These are phyloP conservation scores for Papilio machaon DNA, from an alignment of 1,140 invertebrate species.

Conservation along the genomic window DNA sequence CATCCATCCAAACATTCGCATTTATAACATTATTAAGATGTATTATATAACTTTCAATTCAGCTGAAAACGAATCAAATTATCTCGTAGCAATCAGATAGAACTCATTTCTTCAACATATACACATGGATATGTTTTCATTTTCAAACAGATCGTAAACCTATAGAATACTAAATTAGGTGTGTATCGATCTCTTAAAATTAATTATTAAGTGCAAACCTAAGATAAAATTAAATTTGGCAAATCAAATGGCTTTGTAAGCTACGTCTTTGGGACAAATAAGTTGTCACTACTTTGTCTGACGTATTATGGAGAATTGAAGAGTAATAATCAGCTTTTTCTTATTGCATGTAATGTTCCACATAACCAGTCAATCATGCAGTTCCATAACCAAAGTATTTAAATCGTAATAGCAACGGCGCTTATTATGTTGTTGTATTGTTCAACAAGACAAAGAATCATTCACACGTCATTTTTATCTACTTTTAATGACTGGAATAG, in stretches of 20 bases:
- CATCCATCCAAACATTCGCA: no score
- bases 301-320: not conserved
- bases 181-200: no score
- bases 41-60: no score
- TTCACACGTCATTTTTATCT: constrained; percentile 26
- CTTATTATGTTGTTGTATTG: constrained; percentile 21
- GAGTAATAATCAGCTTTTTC: not conserved
- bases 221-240: no score
- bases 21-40: no score
- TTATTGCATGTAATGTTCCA: constrained; percentile 18
- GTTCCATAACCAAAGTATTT: constrained; percentile 24
- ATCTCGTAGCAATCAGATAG: no score
- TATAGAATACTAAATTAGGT: no score
- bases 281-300: not conserved
- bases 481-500: not conserved
- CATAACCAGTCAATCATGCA: not conserved
- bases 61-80: no score
- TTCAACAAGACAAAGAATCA: constrained; percentile 24
- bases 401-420: constrained; percentile 17
- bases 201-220: not conserved
- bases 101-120: no score
- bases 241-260: no score
- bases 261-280: not conserved
- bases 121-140: no score
- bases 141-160: no score